Percentiles rank a stretch among this genome's conserved stretches.
These are phyloP conservation scores for Cyclophora albipunctata DNA, from an alignment of 2,888 invertebrate species.

Conservation along the genomic window DNA sequence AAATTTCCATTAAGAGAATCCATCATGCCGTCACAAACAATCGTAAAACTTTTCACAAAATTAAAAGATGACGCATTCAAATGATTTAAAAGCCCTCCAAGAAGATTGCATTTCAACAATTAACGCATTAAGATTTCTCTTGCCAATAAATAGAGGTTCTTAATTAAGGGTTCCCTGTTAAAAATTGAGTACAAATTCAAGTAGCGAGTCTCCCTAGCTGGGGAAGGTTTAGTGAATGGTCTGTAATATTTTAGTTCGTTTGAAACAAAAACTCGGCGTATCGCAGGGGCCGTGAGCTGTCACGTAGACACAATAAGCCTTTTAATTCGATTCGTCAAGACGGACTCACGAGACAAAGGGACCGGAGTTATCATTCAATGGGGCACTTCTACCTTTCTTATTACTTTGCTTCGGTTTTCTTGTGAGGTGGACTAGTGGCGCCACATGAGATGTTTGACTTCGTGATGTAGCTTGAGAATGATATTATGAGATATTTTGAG, in stretches of 20 bases:
- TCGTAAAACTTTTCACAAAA: conserved; percentile 40
- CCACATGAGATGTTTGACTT: conserved; percentile 29
- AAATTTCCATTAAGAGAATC: conserved; percentile 38
- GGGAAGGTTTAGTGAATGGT: conserved; percentile 67
- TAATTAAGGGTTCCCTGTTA: conserved; percentile 71
- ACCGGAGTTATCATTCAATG: conserved; percentile 73
- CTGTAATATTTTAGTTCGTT: conserved; percentile 74
- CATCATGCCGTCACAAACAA: conserved; percentile 34
- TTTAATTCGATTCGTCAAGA: conserved; percentile 76
- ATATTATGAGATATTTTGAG: too few species aligned
- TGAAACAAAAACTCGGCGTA: conserved; percentile 64
- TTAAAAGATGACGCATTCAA: conserved; percentile 65
- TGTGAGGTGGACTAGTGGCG: conserved; percentile 46
- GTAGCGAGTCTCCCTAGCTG: conserved; percentile 54
- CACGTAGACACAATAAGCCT: conserved; percentile 76
- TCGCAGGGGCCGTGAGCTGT: conserved; percentile 55
- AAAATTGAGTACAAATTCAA: conserved; percentile 76
- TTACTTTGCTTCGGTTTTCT: conserved; percentile 68
- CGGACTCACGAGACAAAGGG: conserved; percentile 70
- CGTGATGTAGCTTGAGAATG: conserved; percentile 22
- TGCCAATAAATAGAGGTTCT: conserved; percentile 72
- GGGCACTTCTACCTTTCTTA: conserved; percentile 74
- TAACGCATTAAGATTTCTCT: conserved; percentile 71
- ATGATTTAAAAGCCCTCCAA: conserved; percentile 65
- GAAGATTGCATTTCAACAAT: conserved; percentile 74